These are phyloP conservation scores for Knipowitschia caucasica DNA, from an alignment of 2,797 vertebrate species.

Conservation along the genomic window DNA sequence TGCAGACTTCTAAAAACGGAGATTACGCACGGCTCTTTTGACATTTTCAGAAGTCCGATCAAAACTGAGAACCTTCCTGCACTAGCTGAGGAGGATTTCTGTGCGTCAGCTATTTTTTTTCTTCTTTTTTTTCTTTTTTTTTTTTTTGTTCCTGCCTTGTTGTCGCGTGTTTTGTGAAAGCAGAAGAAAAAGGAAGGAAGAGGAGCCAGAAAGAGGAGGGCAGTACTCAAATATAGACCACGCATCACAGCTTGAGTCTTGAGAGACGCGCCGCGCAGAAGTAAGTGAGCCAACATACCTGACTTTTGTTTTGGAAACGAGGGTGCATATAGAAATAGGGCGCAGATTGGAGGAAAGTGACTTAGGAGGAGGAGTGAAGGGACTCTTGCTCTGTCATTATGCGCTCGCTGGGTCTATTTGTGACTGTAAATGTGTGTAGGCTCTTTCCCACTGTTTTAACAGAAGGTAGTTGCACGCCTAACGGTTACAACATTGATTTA, in stretches of 20 bases:
- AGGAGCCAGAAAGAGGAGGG: slow-evolving; percentile 77
- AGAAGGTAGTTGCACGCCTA: no score
- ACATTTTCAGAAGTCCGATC: slow-evolving; percentile 6
- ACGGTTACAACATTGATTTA: no score
- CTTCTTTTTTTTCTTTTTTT: no score
- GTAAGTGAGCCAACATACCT: slow-evolving; percentile 54
- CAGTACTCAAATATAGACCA: slow-evolving; percentile 32
- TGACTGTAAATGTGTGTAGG: neutral
- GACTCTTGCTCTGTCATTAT: slow-evolving; percentile 14
- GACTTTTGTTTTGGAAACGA: slow-evolving; percentile 48
- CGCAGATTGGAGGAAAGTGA: slow-evolving; percentile 19
- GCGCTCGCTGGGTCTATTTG: neutral
- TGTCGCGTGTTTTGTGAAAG: slow-evolving; percentile 86
- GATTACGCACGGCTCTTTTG: neutral
- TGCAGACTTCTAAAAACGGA: no score
- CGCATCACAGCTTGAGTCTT: slow-evolving; percentile 47
- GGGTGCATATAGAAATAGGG: slow-evolving; percentile 16
- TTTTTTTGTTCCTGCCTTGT: slow-evolving; percentile 66
- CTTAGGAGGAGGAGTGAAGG: slow-evolving; percentile 4
- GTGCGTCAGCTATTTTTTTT: slow-evolving; percentile 66
- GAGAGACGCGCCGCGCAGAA: slow-evolving; percentile 49
- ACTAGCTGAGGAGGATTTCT: slow-evolving; percentile 51
- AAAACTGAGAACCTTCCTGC: no score
- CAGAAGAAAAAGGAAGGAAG: slow-evolving; percentile 79
- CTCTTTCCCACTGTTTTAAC: no score